Evolutionary conservation across 2,888 invertebrate genomes (phyloP).

Genomic region (Augiades crinisus): DNA sequence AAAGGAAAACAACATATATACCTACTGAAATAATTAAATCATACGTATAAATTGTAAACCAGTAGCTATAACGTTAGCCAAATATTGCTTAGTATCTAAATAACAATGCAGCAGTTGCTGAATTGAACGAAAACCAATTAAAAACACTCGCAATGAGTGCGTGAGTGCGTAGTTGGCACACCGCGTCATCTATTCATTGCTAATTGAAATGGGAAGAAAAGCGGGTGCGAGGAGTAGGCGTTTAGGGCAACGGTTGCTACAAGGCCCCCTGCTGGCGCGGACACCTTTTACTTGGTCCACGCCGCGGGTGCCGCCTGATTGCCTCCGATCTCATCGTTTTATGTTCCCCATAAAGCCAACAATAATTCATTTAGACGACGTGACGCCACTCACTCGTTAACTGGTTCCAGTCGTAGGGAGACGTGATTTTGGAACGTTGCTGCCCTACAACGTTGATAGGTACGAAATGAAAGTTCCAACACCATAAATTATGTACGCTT

Average conservation of each 20-base stretch:
- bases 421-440: slow-evolving; percentile 47
- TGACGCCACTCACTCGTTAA: slow-evolving; percentile 79
- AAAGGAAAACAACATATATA: no score
- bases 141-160: no score
- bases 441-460: slow-evolving; percentile 6
- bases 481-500: slow-evolving; percentile 8
- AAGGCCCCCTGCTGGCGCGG: slow-evolving; percentile 63
- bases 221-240: slow-evolving; percentile 64
- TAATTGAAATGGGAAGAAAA: slow-evolving; percentile 74
- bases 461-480: slow-evolving; percentile 15
- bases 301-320: slow-evolving; percentile 78
- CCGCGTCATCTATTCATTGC: slow-evolving; percentile 54
- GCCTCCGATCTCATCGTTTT: slow-evolving; percentile 80
- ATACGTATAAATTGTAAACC: no score
- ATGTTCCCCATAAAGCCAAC: slow-evolving; percentile 79
- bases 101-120: no score
- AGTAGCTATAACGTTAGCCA: no score
- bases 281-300: slow-evolving; percentile 75
- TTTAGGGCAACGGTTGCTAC: slow-evolving; percentile 66
- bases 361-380: slow-evolving; percentile 81
- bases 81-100: no score
- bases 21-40: no score
- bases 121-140: no score
- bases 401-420: slow-evolving; percentile 58
- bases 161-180: slow-evolving; percentile 6